Conservation (phyloP, 1,140 invertebrate genomes). For the Catajapyx aquilonaris region DNA sequence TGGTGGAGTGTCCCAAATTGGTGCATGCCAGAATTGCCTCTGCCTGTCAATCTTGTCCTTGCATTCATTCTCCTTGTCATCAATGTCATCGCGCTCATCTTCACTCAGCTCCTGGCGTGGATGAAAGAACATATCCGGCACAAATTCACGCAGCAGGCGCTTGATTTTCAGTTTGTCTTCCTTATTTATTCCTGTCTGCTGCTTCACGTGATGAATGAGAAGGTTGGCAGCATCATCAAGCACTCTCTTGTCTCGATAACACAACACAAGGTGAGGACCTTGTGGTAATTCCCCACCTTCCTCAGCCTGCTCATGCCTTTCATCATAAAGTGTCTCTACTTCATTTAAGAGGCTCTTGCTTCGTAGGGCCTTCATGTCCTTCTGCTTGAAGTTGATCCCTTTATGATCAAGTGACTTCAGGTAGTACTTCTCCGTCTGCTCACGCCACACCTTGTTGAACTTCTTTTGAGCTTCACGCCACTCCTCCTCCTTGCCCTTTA, state of each 20-base stretch:
- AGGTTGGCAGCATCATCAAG: slow-evolving; percentile 88
- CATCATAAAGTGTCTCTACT: slow-evolving; percentile 83
- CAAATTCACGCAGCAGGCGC: slow-evolving; percentile 68
- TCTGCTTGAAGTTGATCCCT: slow-evolving; percentile 96
- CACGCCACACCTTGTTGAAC: slow-evolving; percentile 94
- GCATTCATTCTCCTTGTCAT: too few species aligned
- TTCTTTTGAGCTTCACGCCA: slow-evolving; percentile 93
- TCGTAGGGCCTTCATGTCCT: slow-evolving; percentile 84
- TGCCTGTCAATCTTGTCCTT: background rate
- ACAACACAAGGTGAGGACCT: slow-evolving; percentile 56
- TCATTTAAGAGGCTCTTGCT: slow-evolving; percentile 90
- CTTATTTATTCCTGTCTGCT: slow-evolving; percentile 89
- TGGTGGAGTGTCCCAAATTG: background rate
- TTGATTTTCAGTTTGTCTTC: slow-evolving; percentile 93
- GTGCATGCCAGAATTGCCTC: background rate
- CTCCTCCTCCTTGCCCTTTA: slow-evolving; percentile 93
- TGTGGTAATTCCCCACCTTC: slow-evolving; percentile 25
- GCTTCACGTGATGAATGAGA: slow-evolving; percentile 90
- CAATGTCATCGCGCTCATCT: slow-evolving; percentile 76
- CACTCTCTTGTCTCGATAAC: slow-evolving; percentile 62
- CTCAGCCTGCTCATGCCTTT: slow-evolving; percentile 62
- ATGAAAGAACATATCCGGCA: slow-evolving; percentile 86
- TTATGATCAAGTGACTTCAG: slow-evolving; percentile 95
- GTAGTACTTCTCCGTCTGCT: slow-evolving; percentile 97
- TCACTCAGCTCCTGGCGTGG: slow-evolving; percentile 81